Conservation (phyloP, 2,113 vertebrate genomes). For the Tetrax tetrax region DNA sequence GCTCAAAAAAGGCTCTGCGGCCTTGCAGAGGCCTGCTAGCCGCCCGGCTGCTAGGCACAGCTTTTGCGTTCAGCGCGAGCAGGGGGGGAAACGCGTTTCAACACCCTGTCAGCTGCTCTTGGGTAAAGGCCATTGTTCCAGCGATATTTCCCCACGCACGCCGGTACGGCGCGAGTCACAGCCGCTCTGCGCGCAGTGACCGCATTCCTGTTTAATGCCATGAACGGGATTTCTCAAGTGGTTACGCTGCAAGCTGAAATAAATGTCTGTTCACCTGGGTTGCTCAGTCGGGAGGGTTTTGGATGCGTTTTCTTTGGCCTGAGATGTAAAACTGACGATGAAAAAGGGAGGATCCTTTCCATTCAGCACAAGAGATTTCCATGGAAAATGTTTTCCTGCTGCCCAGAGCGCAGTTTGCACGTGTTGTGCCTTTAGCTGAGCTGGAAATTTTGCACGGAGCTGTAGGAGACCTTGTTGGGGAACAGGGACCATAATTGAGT, state of each 20-base stretch:
- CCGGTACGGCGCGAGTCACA: neutral
- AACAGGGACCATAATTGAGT: neutral
- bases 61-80: neutral
- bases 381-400: neutral
- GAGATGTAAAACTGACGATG: neutral
- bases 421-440: neutral
- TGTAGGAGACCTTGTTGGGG: neutral
- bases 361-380: neutral
- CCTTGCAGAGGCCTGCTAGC: neutral
- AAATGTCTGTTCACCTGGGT: neutral
- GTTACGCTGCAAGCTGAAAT: neutral
- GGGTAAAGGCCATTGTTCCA: neutral
- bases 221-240: neutral
- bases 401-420: neutral
- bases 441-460: neutral
- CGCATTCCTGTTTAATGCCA: neutral
- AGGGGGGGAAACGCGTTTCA: neutral
- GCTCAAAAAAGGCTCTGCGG: neutral
- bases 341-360: neutral
- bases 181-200: neutral
- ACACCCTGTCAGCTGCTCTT: neutral
- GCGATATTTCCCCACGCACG: neutral
- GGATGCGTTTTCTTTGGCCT: neutral
- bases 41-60: neutral
- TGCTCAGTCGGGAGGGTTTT: neutral